Evolutionary conservation across 30 jellyfish, hydroid and myxozoan species (phyloP).

Genomic region (Morbakka virulenta): DNA sequence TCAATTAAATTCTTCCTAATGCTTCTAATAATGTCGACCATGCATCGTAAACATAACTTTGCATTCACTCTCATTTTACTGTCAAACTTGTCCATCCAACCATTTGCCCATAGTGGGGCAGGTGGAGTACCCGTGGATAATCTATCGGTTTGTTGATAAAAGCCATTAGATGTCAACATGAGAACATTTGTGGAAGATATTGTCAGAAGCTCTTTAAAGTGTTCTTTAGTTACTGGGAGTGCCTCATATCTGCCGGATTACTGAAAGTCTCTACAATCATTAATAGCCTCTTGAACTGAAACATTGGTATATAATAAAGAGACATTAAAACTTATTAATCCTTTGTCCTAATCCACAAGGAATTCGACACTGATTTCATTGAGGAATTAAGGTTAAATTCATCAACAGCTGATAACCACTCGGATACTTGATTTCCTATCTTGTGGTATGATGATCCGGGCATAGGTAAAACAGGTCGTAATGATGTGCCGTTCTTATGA

Average conservation of each 20-base stretch:
- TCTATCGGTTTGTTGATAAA: background rate
- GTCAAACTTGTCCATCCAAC: slow-evolving; percentile 30
- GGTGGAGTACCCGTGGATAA: too few relatives aligned
- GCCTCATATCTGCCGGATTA: slow-evolving; percentile 22
- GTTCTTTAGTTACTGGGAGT: slow-evolving; percentile 18
- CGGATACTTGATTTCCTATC: too few relatives aligned
- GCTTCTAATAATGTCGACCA: background rate
- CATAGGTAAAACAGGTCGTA: too few relatives aligned
- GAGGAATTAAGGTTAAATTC: too few relatives aligned
- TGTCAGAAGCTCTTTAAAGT: slow-evolving; percentile 16
- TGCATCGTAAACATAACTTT: slow-evolving; percentile 1
- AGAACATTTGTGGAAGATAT: slow-evolving; percentile 25
- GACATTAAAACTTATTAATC: too few relatives aligned
- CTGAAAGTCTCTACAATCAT: slow-evolving; percentile 32
- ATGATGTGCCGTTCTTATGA: too few relatives aligned
- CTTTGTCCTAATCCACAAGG: too few relatives aligned
- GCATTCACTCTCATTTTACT: slow-evolving; percentile 1
- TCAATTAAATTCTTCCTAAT: too few relatives aligned
- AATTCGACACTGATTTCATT: too few relatives aligned
- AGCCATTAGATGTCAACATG: slow-evolving; percentile 30
- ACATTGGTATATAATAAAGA: too few relatives aligned
- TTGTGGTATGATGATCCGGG: too few relatives aligned
- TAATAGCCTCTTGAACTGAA: slow-evolving; percentile 4
- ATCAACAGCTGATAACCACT: too few relatives aligned
- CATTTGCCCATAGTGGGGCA: slow-evolving; percentile 39